Percentiles rank a stretch among this genome's conserved stretches.
Evolutionary conservation across 92 coral and sea anemone genomes (phyloP).

Genomic region (Muricea muricata): DNA sequence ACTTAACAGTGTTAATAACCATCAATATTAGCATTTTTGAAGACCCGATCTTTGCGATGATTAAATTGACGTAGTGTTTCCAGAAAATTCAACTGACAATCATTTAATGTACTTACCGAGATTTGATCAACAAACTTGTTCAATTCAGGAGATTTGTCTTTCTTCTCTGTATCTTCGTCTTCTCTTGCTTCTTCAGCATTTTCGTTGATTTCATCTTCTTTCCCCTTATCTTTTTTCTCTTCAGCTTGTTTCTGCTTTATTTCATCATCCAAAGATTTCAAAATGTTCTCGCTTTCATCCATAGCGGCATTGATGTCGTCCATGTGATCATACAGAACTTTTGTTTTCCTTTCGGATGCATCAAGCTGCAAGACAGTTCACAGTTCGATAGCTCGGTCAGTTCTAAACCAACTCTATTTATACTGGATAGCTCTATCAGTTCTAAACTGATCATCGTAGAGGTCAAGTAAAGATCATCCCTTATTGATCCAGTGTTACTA

Average conservation of each 20-base stretch:
- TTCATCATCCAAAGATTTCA: slow-evolving; percentile 29
- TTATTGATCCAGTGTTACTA: too few species aligned
- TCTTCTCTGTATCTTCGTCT: neutral
- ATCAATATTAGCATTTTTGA: too few species aligned
- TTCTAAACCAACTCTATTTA: too few species aligned
- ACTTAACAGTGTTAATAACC: too few species aligned
- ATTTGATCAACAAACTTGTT: slow-evolving; percentile 37
- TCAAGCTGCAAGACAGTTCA: slow-evolving; percentile 33
- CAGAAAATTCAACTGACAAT: neutral
- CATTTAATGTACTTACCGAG: neutral
- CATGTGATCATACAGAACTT: slow-evolving; percentile 31
- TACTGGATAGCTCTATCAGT: too few species aligned
- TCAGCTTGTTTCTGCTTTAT: neutral
- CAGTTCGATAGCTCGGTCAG: too few species aligned
- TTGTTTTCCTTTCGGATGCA: slow-evolving; percentile 35
- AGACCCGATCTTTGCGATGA: too few species aligned
- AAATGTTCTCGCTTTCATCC: slow-evolving; percentile 17
- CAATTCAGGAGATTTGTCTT: neutral
- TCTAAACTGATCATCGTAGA: too few species aligned
- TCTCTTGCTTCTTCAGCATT: slow-evolving; percentile 8
- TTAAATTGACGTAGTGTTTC: too few species aligned
- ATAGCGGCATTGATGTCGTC: slow-evolving; percentile 16
- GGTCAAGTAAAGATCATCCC: too few species aligned
- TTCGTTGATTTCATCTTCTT: slow-evolving; percentile 5
- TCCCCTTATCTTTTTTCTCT: slow-evolving; percentile 16